A percentile compares a stretch with the other conserved stretches of the same genome.
phyloP scores from a whole-genome alignment of 2,888 invertebrate species.

The Dynastes tityus region DNA sequence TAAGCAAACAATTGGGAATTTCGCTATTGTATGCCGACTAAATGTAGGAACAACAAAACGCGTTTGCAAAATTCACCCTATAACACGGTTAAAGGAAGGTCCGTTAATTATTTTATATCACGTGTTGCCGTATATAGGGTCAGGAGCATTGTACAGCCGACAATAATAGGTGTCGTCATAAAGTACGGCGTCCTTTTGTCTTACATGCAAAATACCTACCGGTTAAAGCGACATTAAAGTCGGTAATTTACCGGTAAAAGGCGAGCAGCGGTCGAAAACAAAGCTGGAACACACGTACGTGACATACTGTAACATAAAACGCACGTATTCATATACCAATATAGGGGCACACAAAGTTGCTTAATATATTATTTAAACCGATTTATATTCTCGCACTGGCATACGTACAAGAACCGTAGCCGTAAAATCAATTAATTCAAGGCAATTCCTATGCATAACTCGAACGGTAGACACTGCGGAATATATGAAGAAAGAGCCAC shows the following conservation, averaged over 20 bases:
- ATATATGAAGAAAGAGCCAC: slow-evolving; percentile 33
- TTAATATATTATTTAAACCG: slow-evolving; percentile 45
- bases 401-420: slow-evolving; percentile 30
- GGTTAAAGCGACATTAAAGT: slow-evolving; percentile 30
- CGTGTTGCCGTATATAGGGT: neutral
- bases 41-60: neutral
- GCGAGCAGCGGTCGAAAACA: slow-evolving; percentile 38
- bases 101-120: slow-evolving; percentile 16
- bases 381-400: slow-evolving; percentile 39
- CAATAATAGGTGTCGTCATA: slow-evolving; percentile 34
- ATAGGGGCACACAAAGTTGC: slow-evolving; percentile 3
- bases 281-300: slow-evolving; percentile 32
- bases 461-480: slow-evolving; percentile 9
- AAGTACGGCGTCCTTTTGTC: slow-evolving; percentile 33
- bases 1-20: too few relatives aligned
- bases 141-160: neutral
- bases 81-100: neutral
- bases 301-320: slow-evolving; percentile 9
- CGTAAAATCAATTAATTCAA: slow-evolving; percentile 44
- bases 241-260: slow-evolving; percentile 32
- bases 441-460: slow-evolving; percentile 37
- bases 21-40: neutral
- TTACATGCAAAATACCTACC: slow-evolving; percentile 41
- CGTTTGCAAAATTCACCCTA: slow-evolving; percentile 6
- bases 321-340: slow-evolving; percentile 7